These are phyloP conservation scores for Acanthopleura granulata DNA, from an alignment of 2,888 invertebrate species.

Conservation along the genomic window DNA sequence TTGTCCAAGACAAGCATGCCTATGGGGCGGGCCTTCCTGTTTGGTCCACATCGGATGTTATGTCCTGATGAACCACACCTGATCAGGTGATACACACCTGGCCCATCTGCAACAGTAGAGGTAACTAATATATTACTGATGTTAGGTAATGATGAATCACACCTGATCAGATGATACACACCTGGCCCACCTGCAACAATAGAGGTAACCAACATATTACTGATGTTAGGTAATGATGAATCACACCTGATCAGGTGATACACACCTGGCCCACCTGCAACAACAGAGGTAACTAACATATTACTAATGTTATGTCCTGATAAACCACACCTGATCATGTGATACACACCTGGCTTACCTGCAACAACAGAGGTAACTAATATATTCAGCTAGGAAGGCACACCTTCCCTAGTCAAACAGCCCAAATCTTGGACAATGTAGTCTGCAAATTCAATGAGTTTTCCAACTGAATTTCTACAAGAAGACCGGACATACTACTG, in stretches of 20 bases:
- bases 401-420: too few species aligned
- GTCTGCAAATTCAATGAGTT: too few species aligned
- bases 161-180: conserved; percentile 79
- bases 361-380: neutral
- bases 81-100: conserved; percentile 76
- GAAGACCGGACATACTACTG: too few species aligned
- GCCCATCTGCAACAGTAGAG: conserved; percentile 33
- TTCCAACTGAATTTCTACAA: too few species aligned
- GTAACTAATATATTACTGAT: too few species aligned
- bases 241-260: conserved; percentile 82
- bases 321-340: conserved; percentile 81
- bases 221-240: conserved; percentile 82
- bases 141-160: conserved; percentile 83
- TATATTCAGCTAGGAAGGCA: too few species aligned
- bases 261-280: conserved; percentile 61
- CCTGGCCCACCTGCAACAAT: conserved; percentile 48
- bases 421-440: too few species aligned
- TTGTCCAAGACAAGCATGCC: conserved; percentile 80
- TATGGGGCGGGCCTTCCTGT: conserved; percentile 78
- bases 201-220: too few species aligned
- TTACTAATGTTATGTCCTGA: conserved; percentile 84
- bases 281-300: neutral
- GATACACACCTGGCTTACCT: conserved; percentile 72
- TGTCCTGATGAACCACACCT: conserved; percentile 84
- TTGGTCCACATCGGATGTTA: conserved; percentile 79